phyloP scores from a whole-genome alignment of 1,140 invertebrate genomes.

The Euura saliciscinereae region DNA sequence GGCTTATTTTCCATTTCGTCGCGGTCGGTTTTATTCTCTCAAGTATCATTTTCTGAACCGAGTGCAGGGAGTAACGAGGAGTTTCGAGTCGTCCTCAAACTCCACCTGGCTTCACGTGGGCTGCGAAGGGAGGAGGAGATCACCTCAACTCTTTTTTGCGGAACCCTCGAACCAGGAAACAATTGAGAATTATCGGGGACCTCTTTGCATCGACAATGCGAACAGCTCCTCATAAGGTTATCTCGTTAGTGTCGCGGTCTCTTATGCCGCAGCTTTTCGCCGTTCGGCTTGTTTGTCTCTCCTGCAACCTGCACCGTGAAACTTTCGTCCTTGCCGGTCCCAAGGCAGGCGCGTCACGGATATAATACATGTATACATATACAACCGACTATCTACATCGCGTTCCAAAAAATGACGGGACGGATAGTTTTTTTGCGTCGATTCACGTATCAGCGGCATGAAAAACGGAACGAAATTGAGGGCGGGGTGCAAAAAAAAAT shows the following conservation, averaged over 20 bases:
- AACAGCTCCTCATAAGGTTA: constrained; percentile 9
- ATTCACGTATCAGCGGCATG: neutral
- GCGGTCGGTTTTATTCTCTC: no score
- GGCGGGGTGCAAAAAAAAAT: neutral
- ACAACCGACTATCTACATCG: neutral
- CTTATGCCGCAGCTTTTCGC: no score
- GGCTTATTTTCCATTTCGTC: no score
- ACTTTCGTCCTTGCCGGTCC: neutral
- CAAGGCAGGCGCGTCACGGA: neutral
- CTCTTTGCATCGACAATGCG: neutral
- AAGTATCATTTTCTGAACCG: no score
- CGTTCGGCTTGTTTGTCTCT: neutral
- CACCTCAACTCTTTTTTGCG: no score
- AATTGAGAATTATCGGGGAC: constrained; percentile 11
- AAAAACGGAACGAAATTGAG: neutral
- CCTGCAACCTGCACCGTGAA: neutral
- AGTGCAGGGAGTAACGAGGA: no score
- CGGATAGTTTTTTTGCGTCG: no score
- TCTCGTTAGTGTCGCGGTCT: neutral
- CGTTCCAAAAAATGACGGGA: neutral
- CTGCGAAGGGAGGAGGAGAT: no score
- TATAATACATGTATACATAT: no score
- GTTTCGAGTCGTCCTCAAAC: no score
- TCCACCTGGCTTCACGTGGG: no score
- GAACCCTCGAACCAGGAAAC: constrained; percentile 7